Percentiles rank a stretch among this genome's conserved stretches.
These are phyloP conservation scores for Crax fasciolata DNA, from an alignment of 2,797 vertebrate genomes.

Conservation along the genomic window DNA sequence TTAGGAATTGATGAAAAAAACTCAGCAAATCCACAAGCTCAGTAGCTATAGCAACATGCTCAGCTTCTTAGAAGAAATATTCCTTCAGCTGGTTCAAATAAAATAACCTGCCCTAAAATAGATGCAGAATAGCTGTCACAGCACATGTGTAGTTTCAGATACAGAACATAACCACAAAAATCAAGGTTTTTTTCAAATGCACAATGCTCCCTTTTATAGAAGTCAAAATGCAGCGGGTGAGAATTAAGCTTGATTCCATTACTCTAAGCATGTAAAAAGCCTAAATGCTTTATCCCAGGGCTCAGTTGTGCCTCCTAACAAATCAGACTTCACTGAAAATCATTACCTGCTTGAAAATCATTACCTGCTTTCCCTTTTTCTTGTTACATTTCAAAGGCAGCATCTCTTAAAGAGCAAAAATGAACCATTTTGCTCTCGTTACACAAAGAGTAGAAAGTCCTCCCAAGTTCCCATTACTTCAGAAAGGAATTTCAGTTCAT, in stretches of 20 bases:
- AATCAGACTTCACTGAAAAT: constrained; percentile 68
- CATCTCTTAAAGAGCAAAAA: constrained; percentile 65
- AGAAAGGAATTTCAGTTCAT: constrained; percentile 64
- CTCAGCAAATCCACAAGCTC: constrained; percentile 26
- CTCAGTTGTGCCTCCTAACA: constrained; percentile 65
- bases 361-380: constrained; percentile 47
- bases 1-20: neutral
- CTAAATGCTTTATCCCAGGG: constrained; percentile 54
- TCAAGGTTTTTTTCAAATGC: neutral
- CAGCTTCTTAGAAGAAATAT: constrained; percentile 43
- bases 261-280: constrained; percentile 38
- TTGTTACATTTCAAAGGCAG: constrained; percentile 62
- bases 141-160: constrained; percentile 35
- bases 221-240: constrained; percentile 21
- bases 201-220: constrained; percentile 35
- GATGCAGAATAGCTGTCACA: constrained; percentile 60
- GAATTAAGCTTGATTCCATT: constrained; percentile 37
- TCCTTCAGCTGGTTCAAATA: constrained; percentile 9
- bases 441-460: constrained; percentile 54
- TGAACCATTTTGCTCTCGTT: constrained; percentile 36
- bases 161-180: constrained; percentile 33
- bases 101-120: constrained; percentile 69
- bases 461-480: constrained; percentile 62
- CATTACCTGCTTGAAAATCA: constrained; percentile 69
- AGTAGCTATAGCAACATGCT: constrained; percentile 78